Evolutionary conservation across 2,888 invertebrate species (phyloP), one percentile per base, ranked within the genome.

Genomic region (Cantharis nigra): DNA sequence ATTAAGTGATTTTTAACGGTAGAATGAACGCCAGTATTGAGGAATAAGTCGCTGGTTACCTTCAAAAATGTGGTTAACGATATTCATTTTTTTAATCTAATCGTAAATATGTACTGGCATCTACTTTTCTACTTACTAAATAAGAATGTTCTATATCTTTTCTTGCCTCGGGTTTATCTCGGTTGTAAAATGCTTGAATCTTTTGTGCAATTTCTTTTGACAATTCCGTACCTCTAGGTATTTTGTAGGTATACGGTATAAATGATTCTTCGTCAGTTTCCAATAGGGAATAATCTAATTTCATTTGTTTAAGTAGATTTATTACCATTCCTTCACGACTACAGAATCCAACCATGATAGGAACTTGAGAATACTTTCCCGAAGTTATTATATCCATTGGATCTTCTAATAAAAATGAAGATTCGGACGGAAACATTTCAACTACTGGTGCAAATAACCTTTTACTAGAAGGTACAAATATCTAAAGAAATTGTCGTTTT

Each of bases 111-210:
- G 16, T 16, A 16, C n/a, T 16, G 49, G 7, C 9, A 49, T 3
- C 4, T n/a, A 13, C 1, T 9, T 26, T 26, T 49, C 7, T 49
- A n/a, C 49, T n/a, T 49, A 49, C 49, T 9, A 49, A 0, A n/a
- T n/a, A n/a, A 2, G 23, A 49, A 69, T 20, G 11, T 9, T 62
- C 14, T 89, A 84, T 3, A 89, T 84, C 30, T 88, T 87, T 28
- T 88, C 83, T 74, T 76, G 82, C 4, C 85, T 84, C 1, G 89
- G 85, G 69, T 87, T 85, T 62, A 74, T 73, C 26, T 87, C 84
- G 13, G 89, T 87, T 2, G 82, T 90, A 90, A 13, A 86, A 84
- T 16, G 88, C 78, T 65, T 87, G 87, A n/a, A 91, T 85, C 80
- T 85, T 81, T 7, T 80, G 18, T 3, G 80, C 80, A 26, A 82